Evolutionary conservation across 2,888 invertebrate genomes (phyloP).

Genomic region (Nephrotoma appendiculata): DNA sequence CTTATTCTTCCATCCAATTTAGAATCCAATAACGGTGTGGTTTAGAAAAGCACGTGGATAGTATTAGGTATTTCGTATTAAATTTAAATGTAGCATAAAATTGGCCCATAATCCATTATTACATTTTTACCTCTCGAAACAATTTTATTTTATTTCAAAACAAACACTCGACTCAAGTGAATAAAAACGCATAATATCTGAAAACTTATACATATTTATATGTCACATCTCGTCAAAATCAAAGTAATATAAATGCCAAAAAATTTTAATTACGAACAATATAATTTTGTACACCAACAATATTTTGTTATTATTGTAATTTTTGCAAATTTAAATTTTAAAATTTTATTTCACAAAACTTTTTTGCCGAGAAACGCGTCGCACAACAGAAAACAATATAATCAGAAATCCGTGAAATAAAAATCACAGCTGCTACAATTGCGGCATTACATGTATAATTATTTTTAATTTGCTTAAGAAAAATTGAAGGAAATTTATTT

Average conservation of each 20-base stretch:
- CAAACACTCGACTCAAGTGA: not conserved
- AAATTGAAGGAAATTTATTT: not conserved
- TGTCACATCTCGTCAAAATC: not conserved
- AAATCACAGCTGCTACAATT: not conserved
- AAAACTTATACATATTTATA: not conserved
- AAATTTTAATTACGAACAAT: not conserved
- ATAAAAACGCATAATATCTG: not conserved
- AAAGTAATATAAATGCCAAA: not conserved
- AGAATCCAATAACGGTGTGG: too few relatives aligned
- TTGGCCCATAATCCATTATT: too few relatives aligned
- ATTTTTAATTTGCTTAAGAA: not conserved
- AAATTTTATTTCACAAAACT: not conserved
- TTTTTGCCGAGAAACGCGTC: not conserved
- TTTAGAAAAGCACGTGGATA: too few relatives aligned
- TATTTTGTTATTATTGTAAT: not conserved
- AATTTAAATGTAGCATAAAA: too few relatives aligned
- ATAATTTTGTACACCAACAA: not conserved
- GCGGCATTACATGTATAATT: not conserved
- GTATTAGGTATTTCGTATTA: too few relatives aligned
- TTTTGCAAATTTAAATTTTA: not conserved
- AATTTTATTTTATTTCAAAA: not conserved
- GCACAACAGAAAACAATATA: not conserved
- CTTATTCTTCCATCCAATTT: too few relatives aligned
- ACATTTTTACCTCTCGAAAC: too few relatives aligned
- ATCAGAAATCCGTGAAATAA: not conserved